Conservation (phyloP, 2,113 vertebrate genomes). For the Megalops atlanticus region DNA sequence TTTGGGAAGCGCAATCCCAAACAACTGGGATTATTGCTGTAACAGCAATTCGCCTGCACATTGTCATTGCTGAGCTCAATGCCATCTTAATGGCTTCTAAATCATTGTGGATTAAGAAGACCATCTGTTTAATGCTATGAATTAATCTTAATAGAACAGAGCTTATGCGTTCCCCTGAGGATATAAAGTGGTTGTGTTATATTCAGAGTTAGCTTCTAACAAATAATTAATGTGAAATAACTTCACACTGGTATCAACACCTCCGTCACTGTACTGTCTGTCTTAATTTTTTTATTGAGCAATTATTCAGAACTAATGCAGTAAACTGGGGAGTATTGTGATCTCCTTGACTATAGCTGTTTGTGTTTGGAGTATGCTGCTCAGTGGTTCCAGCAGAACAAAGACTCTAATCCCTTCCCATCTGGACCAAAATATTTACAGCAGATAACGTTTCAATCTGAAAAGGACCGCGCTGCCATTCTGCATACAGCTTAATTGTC, state of each 20-base stretch:
- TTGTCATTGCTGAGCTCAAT: neutral
- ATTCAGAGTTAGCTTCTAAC: too few relatives aligned
- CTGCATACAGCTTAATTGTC: neutral
- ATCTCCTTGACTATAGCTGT: too few relatives aligned
- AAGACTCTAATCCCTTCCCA: slow-evolving; percentile 10
- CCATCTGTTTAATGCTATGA: neutral
- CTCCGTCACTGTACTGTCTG: neutral
- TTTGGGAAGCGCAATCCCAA: neutral
- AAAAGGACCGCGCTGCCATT: slow-evolving; percentile 1
- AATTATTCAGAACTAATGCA: too few relatives aligned
- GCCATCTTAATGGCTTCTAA: neutral
- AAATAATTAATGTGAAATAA: too few relatives aligned
- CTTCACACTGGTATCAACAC: too few relatives aligned
- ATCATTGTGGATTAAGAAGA: neutral
- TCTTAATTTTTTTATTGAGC: neutral
- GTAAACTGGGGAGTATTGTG: too few relatives aligned
- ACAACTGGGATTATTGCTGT: neutral
- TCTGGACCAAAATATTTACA: slow-evolving; percentile 44
- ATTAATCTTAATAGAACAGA: neutral
- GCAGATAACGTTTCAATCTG: slow-evolving; percentile 7
- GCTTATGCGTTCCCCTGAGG: too few relatives aligned
- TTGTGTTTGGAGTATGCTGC: too few relatives aligned
- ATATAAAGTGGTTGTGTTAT: neutral
- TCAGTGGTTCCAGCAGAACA: neutral
- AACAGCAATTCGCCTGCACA: neutral